These are phyloP conservation scores for Aphelocoma coerulescens DNA, from an alignment of 2,113 vertebrate species.

Conservation along the genomic window DNA sequence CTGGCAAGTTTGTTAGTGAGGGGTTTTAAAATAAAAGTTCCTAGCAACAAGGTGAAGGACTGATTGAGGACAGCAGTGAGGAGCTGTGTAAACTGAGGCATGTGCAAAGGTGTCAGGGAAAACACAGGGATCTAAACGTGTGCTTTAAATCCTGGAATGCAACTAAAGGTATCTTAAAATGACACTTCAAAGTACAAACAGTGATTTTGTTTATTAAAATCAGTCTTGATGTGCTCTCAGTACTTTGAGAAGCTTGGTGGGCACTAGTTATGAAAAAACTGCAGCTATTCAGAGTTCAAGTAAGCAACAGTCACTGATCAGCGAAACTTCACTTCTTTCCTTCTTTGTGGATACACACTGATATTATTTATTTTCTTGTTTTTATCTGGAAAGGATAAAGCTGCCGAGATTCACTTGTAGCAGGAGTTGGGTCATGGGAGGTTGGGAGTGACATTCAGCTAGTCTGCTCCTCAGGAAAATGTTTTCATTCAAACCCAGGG, in stretches of 20 bases:
- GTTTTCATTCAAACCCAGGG: neutral
- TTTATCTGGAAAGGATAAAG: neutral
- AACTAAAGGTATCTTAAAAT: neutral
- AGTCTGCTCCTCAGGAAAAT: neutral
- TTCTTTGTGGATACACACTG: neutral
- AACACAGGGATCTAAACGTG: neutral
- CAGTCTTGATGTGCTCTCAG: neutral
- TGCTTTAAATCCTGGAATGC: neutral
- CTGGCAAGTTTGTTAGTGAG: neutral
- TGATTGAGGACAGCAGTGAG: neutral
- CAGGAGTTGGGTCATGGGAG: neutral
- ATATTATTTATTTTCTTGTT: neutral
- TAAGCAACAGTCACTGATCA: neutral
- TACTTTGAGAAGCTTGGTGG: neutral
- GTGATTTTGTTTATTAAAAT: neutral
- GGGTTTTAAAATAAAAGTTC: neutral
- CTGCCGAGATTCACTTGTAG: neutral
- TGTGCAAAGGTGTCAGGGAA: neutral
- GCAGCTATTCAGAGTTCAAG: neutral
- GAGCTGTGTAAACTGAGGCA: neutral
- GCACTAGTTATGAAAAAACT: neutral
- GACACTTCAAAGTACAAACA: neutral
- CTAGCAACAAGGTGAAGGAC: neutral
- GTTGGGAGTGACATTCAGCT: neutral
- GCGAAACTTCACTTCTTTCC: neutral